Evolutionary conservation across 1,140 invertebrate genomes (phyloP), one percentile per base, ranked within the genome.

Genomic region (Metopolophium dirhodum): DNA sequence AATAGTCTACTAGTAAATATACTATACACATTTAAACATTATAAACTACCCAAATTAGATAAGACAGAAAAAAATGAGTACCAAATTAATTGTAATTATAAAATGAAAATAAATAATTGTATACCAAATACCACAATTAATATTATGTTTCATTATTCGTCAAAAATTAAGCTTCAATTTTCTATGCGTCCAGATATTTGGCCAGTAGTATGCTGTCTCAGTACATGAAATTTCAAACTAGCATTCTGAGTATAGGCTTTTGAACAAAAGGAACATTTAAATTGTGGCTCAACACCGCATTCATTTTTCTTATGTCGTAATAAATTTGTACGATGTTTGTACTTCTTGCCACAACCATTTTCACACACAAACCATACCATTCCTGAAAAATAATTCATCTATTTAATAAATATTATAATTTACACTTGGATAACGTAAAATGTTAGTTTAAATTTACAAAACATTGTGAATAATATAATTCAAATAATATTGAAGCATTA

Each of bases 281-380:
- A 94, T 61, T 91, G 91, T 35, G 92, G 93, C 41, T 93, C 91
- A 49, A 95, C 94, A 51, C 95, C 95, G 92, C 95, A 95, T 94
- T 95, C 95, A 68, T 94, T 94, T 93, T 94, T 93, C 30, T 87
- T 77, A 87, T 95, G 94, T 23, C 94, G 90, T 14, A 93, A 77
- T 23, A 94, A 35, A 77, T 96, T 96, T 49, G 95, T 95, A 57
- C 95, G 95, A 93, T 95, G 95, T 1, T 95, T 94, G 94, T 96
- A 96, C 45, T 94, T 94, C 90, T 95, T 95, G 8, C 94, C 93
- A 47, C 94, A 94, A 18, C 37, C 45, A n/a, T 94, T 94, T 23
- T 22, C 47, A 23, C 93, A 94, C 0, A 35, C 8, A 85, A 68
- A 94, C 51, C 85, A 93, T 41, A 18, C 23, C 14, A 54, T 30